phyloP scores from a whole-genome alignment of 2,888 invertebrate genomes.

The Ischnura elegans region DNA sequence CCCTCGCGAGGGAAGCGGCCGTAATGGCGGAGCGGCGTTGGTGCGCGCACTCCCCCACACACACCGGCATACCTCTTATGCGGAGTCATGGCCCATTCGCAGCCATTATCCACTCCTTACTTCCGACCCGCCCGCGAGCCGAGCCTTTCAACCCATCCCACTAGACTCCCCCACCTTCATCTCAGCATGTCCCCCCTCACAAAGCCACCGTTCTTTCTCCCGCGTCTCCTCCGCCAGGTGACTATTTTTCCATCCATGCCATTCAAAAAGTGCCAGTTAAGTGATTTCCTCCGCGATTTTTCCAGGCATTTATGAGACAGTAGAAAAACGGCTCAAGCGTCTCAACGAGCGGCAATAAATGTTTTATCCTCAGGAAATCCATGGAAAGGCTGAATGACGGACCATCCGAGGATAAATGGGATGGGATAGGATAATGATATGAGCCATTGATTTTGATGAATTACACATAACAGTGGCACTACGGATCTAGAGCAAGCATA shows the following conservation, averaged over 20 bases:
- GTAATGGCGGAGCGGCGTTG: background rate
- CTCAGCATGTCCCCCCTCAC: background rate
- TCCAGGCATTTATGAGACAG: background rate
- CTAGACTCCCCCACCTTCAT: background rate
- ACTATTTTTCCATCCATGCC: background rate
- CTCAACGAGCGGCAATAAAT: background rate
- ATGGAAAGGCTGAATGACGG: background rate
- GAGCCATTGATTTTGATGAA: background rate
- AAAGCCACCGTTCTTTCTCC: background rate
- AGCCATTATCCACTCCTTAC: background rate
- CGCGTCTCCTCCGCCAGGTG: background rate
- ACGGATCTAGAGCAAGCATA: background rate
- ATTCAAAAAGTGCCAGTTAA: too few species aligned
- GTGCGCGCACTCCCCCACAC: background rate
- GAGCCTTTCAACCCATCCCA: background rate
- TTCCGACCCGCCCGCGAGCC: background rate
- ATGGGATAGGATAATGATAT: background rate
- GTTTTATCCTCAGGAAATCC: background rate
- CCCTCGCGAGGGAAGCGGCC: constrained; percentile 10
- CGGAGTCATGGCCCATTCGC: constrained; percentile 9
- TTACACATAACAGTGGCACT: background rate
- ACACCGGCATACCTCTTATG: background rate
- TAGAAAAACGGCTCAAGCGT: background rate
- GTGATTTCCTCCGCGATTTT: background rate
- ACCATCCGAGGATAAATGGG: background rate